Base-by-base conservation (phyloP, 2,113 vertebrate genomes). In the Emydura subglobosa region DNA sequence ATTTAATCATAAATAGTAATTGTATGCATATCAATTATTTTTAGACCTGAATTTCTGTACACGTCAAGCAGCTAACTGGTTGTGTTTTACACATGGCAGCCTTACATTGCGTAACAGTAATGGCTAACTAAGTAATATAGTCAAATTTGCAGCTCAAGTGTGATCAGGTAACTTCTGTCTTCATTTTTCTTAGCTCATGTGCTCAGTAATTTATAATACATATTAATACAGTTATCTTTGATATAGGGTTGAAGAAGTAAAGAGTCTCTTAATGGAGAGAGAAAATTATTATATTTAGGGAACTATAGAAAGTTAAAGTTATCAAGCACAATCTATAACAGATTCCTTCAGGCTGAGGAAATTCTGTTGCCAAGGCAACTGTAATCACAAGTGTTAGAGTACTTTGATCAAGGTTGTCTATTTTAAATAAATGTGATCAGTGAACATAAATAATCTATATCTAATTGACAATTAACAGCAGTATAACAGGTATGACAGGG, bases 291-390 rank as follows among this genome's bases (percentile, higher is more conserved):
- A 31, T 42, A 53, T 39, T 29, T 16, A 61, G 27, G 83, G 79
- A 65, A 39, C 39, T 80, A 34, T 10, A 34, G 42, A 25, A 85
- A 82, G 74, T 81, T 55, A 53, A 92, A 78, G 54, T 27, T 85
- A 55, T 13, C 27, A 49, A 21, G 39, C n/a, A n/a, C 9, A 22
- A 39, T 39, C 17, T 51, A 79, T 16, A 3, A 31, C 11, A 25
- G 39, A 39, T 72, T 31, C 79, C 59, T 25, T 61, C 83, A 74
- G 25, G 17, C 17, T 31, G 79, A 86, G 42, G 44, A 74, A 82
- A 42, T 82, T 50, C 44, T 82, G 90, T 91, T 91, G 42, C 79
- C 65, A 91, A 72, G 90, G 84, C 79, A 86, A 91, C 90, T 51
- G 44, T 76, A 59, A 51, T 84, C n/a, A 53, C 34, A 91, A 76